Conservation (phyloP, 2,888 invertebrate genomes). For the Lutraria lutraria region DNA sequence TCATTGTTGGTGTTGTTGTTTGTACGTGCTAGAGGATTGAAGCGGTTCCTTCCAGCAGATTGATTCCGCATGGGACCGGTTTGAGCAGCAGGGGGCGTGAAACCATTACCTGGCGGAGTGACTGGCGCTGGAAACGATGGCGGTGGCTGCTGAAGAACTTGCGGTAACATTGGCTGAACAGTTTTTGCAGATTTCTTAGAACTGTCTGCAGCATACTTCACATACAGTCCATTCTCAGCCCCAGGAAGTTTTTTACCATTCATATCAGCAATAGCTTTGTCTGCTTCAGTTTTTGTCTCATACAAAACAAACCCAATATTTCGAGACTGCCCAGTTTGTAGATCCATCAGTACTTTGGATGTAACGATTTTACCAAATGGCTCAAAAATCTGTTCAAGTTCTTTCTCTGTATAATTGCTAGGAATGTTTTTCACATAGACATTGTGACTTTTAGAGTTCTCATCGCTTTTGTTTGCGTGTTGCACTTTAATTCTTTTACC, state of each 20-base stretch:
- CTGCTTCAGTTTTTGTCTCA: conserved; percentile 95
- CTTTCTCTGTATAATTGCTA: conserved; percentile 89
- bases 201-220: conserved; percentile 95
- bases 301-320: conserved; percentile 95
- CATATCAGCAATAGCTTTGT: conserved; percentile 94
- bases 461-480: conserved; percentile 95
- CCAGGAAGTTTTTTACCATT: conserved; percentile 94
- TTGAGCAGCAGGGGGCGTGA: conserved; percentile 60
- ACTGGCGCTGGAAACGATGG: conserved; percentile 66
- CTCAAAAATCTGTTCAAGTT: conserved; percentile 94
- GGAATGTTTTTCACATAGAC: conserved; percentile 97
- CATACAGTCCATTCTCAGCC: conserved; percentile 93
- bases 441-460: conserved; percentile 96
- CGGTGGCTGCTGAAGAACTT: conserved; percentile 54
- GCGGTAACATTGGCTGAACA: conserved; percentile 64
- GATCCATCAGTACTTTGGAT: conserved; percentile 95
- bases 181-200: conserved; percentile 80
- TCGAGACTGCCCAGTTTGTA: conserved; percentile 94
- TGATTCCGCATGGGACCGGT: conserved; percentile 74
- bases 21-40: conserved; percentile 69
- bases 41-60: conserved; percentile 70
- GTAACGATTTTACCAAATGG: conserved; percentile 96
- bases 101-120: conserved; percentile 58
- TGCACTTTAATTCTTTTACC: conserved; percentile 98
- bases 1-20: conserved; percentile 24